Conservation (phyloP, 2,888 invertebrate genomes). For the Actias luna region DNA sequence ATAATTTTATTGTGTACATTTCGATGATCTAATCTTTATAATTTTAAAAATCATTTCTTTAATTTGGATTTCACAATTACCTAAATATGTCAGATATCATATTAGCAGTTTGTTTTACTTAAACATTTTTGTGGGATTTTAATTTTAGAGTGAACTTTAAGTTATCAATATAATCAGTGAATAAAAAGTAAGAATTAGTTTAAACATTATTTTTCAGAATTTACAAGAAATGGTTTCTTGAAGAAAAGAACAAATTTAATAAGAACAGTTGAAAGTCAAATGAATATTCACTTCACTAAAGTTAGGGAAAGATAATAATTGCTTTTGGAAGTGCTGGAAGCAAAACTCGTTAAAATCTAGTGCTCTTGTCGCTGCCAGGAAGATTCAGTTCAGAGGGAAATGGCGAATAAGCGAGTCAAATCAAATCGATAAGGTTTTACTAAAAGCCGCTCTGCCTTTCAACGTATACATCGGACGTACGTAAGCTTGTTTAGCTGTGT, state of each 20-base stretch:
- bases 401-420: slow-evolving; percentile 27
- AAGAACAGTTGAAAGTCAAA: slow-evolving; percentile 53
- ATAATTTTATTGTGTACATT: slow-evolving; percentile 30
- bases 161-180: neutral
- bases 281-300: slow-evolving; percentile 48
- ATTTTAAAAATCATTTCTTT: neutral
- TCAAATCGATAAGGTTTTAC: slow-evolving; percentile 25
- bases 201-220: neutral
- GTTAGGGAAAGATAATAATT: slow-evolving; percentile 52
- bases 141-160: too few relatives aligned
- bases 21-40: neutral
- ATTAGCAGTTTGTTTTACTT: neutral
- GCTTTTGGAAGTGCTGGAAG: slow-evolving; percentile 54
- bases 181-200: neutral
- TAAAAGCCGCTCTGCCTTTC: slow-evolving; percentile 7
- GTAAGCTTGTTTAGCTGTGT: neutral
- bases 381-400: slow-evolving; percentile 24
- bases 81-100: neutral
- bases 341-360: slow-evolving; percentile 72
- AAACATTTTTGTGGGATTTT: neutral
- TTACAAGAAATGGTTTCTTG: neutral
- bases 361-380: slow-evolving; percentile 47
- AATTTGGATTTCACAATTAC: neutral
- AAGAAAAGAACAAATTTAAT: slow-evolving; percentile 7
- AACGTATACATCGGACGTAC: slow-evolving; percentile 3